Evolutionary conservation across 2,113 vertebrate species (phyloP), one percentile per base, ranked within the genome.

Genomic region (Phalacrocorax pelagicus): DNA sequence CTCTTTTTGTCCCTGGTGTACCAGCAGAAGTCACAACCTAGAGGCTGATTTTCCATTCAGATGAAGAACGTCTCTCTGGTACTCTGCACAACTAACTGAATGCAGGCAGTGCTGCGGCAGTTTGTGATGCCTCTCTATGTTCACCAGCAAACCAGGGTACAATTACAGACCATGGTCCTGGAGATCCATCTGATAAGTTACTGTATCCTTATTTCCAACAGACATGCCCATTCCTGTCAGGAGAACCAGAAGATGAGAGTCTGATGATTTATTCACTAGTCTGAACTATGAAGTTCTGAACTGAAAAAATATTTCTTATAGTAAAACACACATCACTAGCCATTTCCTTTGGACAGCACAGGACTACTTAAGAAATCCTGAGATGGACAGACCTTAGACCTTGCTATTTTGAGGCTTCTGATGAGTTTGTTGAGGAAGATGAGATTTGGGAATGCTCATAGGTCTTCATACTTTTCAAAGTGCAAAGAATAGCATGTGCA

Each of bases 401-500:
- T 86, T 74, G 63, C 52, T 65, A 59, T 78, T 40, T 62, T 29
- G 24, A 80, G 71, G 27, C 24, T 79, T 90, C 54, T 65, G 58
- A 34, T 42, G 15, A 87, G 71, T 26, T 38, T 51, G 22, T n/a
- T 40, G 40, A 81, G 32, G 23, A 82, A 63, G 22, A 66, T 22
- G 5, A 52, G 12, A 61, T 71, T 3, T 69, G 51, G 29, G 14
- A 82, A 80, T 15, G 7, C 38, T 90, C 9, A 8, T 0, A 44
- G 36, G 19, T 12, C 16, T 78, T 62, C 20, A 67, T 14, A 12
- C 18, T 88, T 65, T 86, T 44, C 80, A 74, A 81, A 92, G 55
- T 1, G 7, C 17, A 59, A 40, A 70, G 62, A 71, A 40, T 2
- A 65, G 5, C 0, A 0, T 83, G 15, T 6, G 12, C 21, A 59